Evolutionary conservation across 1,140 invertebrate species (phyloP), one percentile per base, ranked within the genome.

Genomic region (Trypoxylus dichotomus): DNA sequence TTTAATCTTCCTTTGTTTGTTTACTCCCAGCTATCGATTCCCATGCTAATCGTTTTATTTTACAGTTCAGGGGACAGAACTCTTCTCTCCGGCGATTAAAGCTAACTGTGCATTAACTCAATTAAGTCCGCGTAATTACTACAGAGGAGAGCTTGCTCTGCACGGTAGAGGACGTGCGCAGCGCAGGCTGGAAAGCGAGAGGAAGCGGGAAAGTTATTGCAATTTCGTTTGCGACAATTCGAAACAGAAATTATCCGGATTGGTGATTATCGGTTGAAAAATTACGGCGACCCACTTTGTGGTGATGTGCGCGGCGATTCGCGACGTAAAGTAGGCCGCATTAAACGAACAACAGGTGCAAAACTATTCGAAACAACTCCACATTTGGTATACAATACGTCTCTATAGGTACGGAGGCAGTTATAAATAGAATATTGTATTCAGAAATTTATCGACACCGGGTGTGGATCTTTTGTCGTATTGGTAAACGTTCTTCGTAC

Each of bases 71-170:
- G 43, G 43, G 3, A 47, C 60, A 63, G 21, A 63, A 63, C 60
- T 27, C 60, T 63, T 27, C 60, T 27, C 21, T 63, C 60, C 19
- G 60, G 60, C 60, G 60, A 63, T 63, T 63, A 63, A 63, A 63
- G 21, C 60, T 63, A 63, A 63, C 60, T 63, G 60, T 63, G 60
- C 60, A 63, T 63, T 63, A 63, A 63, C 60, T 63, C 60, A 63
- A 63, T 63, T 63, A 63, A 63, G 60, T n/a, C 60, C 21, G 8
- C 60, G 60, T 63, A 63, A 63, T 63, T 63, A 63, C 60, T 27
- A 19, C n/a, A 47, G 43, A 47, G 13, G 43, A 47, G 43, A 47
- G n/a, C 11, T 3, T 19, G 19, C 47, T 58, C 47, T 58, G 15
- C 47, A 63, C 13, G 21, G 25, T 2, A 3, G 25, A 63, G 60